Base-by-base conservation (phyloP, 1,140 invertebrate species). In the Teleogryllus occipitalis region DNA sequence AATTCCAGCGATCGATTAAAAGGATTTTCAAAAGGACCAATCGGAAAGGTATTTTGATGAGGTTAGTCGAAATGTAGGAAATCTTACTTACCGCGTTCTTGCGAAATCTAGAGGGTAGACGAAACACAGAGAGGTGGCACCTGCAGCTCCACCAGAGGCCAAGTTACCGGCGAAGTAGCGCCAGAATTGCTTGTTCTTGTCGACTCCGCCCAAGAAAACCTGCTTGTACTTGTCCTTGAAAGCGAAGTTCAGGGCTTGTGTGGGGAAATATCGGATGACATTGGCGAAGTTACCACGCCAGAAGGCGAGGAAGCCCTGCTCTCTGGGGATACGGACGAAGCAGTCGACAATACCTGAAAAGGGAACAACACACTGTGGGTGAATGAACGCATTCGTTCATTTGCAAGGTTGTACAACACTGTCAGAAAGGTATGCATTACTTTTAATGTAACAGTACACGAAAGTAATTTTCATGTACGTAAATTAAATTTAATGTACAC, bases 71-170 rank as follows among this genome's bases (percentile, higher is more conserved):
- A 46, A 21, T 7, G 21, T 47, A 77, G 10, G 8, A 77, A 47
- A 0, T 22, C 10, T 8, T 10, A 78, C 82, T 83, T 85, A 93
- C 92, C 96, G 92, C 80, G 97, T 98, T 90, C 97, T 90, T 83
- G 95, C 96, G 87, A 96, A 98, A 88, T 98, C 97, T 74, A 98
- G 90, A 39, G 97, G 97, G 85, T 98, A 98, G 77, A 98, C 97
- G 84, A 98, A 97, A 87, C 94, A 96, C 47, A 98, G 90, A 47
- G 97, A 98, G 21, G 96, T 95, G 46, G 96, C 96, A 84, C 97
- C 97, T 84, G 97, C 96, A 80, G 95, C 95, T 87, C 96, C 97
- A 88, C 97, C 97, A 83, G 96, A 96, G 8, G 95, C 94, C 82
- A 98, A 89, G 87, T 98, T 95, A 82, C 94, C 94, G 78, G 91